Conservation (phyloP, 2,113 vertebrate genomes). For the Sminthopsis crassicaudata region DNA sequence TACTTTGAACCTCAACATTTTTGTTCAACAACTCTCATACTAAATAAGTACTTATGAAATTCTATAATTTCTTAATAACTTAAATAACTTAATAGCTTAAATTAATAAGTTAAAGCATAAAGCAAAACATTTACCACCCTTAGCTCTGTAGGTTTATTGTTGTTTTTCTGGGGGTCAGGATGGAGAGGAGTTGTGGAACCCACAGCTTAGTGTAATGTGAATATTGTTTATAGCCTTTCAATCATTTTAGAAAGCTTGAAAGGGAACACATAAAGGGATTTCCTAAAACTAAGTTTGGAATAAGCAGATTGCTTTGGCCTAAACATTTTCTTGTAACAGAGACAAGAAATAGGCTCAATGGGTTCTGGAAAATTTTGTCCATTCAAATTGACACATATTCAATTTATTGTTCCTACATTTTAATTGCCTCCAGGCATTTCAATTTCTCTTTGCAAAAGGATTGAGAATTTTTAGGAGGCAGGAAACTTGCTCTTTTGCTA, state of each 20-base stretch:
- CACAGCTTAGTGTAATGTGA: neutral
- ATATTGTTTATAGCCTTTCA: neutral
- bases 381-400: neutral
- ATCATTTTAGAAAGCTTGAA: neutral
- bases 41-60: neutral
- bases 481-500: slow-evolving; percentile 1
- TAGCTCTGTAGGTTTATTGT: neutral
- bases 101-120: too few relatives aligned
- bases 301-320: neutral
- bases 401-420: neutral
- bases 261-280: neutral
- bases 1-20: too few relatives aligned
- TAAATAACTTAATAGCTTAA: too few relatives aligned
- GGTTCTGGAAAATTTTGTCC: neutral
- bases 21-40: neutral
- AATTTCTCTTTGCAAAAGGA: neutral
- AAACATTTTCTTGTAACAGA: neutral
- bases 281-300: neutral
- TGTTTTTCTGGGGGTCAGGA: too few relatives aligned
- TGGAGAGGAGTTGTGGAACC: neutral
- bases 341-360: neutral
- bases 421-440: neutral
- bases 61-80: too few relatives aligned
- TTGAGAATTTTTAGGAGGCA: neutral
- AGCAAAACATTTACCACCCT: too few relatives aligned